Evolutionary conservation across 2,888 invertebrate species (phyloP).

Genomic region (Lysandra bellargus): DNA sequence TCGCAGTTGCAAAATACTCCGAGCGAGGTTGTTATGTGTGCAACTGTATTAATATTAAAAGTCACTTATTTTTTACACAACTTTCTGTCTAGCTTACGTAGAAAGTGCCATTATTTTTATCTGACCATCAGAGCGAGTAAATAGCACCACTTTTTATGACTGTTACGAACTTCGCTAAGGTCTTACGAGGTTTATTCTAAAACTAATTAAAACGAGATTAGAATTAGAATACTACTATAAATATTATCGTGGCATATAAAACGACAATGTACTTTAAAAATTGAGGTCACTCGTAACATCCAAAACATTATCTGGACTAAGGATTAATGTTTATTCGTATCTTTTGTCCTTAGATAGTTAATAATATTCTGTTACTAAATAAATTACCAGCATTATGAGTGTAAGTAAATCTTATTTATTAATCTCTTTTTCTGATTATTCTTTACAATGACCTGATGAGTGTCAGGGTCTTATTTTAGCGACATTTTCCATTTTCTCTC

Average conservation of each 20-base stretch:
- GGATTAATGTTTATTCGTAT: background rate
- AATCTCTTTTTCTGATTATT: background rate
- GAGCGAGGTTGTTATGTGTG: background rate
- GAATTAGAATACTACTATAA: background rate
- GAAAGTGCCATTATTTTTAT: conserved; percentile 25
- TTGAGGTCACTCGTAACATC: background rate
- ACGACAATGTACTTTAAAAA: background rate
- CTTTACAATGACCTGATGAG: background rate
- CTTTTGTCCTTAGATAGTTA: background rate
- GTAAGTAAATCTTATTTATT: background rate
- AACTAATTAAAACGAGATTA: background rate
- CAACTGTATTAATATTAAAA: conserved; percentile 2
- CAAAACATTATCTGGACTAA: background rate
- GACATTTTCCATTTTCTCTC: background rate
- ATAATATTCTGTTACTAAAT: background rate
- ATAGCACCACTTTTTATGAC: conserved; percentile 26
- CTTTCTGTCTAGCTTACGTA: conserved; percentile 27
- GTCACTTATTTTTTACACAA: conserved; percentile 10
- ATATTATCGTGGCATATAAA: background rate
- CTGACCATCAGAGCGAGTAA: conserved; percentile 29
- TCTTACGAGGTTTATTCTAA: background rate
- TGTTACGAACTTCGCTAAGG: conserved; percentile 2
- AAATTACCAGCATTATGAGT: background rate
- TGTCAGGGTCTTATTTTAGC: background rate
- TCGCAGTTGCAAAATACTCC: background rate